Base-by-base conservation (phyloP, 2,888 invertebrate genomes). In the Limnephilus auricula region DNA sequence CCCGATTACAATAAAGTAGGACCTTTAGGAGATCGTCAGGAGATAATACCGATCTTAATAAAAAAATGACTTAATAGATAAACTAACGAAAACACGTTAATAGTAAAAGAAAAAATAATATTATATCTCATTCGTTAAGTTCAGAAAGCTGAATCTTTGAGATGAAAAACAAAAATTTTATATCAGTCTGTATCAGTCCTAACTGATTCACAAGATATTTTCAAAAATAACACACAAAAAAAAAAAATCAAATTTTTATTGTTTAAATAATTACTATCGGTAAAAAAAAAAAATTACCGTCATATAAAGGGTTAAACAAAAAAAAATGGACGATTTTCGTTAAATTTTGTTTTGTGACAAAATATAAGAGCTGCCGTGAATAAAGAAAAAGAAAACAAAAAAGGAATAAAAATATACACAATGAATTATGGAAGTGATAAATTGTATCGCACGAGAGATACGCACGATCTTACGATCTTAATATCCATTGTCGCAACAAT, bases 161-260 rank as follows among this genome's bases (percentile, higher is more conserved):
- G 65, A 65, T 65, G 65, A n/a, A 65, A 65, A 65, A 65, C 65
- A 65, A 65, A 25, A 25, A 25, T 65, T 65, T 65, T 2, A 65
- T 65, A 65, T 65, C 65, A 65, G 65, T 65, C 65, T 65, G 65
- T 65, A 65, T 65, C 65, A 65, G 65, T 65, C 65, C 65, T 65
- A 65, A 65, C 65, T 65, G 65, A 65, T 65, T 65, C 65, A 65
- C 65, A 65, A 65, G 65, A 65, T 65, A 65, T 65, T 65, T 65
- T 50, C 18, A 50, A 65, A 65, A 65, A 65, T 65, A 65, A 65
- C 65, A 18, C 65, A 65, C 10, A 40, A 40, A 40, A 34, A 34
- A 34, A 34, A 37, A 37, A 40, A 25, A 65, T n/a, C 65, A n/a
- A 25, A 65, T 9, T n/a, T 65, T 65, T n/a, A 65, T 2, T 6